Evolutionary conservation across 2,888 invertebrate species (phyloP).

Genomic region (Limnephilus rhombicus): DNA sequence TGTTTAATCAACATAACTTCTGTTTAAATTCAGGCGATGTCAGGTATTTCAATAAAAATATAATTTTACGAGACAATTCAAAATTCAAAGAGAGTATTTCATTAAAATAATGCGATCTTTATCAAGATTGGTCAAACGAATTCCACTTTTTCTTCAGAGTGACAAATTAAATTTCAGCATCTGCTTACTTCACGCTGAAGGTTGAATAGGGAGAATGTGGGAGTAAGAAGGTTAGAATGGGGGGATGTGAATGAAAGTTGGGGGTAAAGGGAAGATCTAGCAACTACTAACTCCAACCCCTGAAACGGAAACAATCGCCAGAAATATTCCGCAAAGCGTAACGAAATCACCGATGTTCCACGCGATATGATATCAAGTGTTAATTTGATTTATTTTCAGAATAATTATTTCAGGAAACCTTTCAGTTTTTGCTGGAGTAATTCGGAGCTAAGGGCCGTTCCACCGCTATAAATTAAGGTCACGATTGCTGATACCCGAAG

Average conservation of each 20-base stretch:
- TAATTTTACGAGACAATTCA: not conserved
- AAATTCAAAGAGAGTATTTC: not conserved
- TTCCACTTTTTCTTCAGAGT: not conserved
- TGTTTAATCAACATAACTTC: not conserved
- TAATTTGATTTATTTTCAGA: slow-evolving; percentile 38
- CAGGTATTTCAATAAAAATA: not conserved
- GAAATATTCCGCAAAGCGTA: slow-evolving; percentile 33
- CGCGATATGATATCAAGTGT: slow-evolving; percentile 42
- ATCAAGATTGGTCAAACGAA: not conserved
- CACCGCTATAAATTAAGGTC: not conserved
- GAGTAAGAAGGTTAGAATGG: not conserved
- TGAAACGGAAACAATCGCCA: slow-evolving; percentile 34
- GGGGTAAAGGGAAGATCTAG: not conserved
- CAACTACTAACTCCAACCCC: slow-evolving; percentile 23
- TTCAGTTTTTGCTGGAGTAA: not conserved
- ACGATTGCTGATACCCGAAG: not conserved
- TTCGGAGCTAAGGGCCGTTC: not conserved
- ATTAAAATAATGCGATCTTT: not conserved
- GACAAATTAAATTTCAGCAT: not conserved
- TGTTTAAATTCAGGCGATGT: not conserved
- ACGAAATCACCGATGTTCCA: slow-evolving; percentile 39
- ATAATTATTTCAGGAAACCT: slow-evolving; percentile 21
- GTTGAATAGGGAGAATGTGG: not conserved
- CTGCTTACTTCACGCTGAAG: not conserved
- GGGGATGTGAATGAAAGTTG: not conserved